phyloP scores from a whole-genome alignment of 1,140 invertebrate genomes.

The Calycopis cecrops region DNA sequence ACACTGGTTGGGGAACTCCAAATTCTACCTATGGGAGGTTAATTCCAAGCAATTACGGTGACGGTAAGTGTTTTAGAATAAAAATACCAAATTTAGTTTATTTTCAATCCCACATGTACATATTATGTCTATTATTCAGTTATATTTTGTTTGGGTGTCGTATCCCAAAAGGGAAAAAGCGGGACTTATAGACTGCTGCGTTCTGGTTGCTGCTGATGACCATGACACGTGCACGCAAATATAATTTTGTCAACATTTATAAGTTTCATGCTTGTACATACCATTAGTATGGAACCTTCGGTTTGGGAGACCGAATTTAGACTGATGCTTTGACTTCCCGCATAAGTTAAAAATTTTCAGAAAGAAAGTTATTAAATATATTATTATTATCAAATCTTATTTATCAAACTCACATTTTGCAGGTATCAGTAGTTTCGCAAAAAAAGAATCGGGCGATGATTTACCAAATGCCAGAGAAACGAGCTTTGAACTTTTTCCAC shows the following conservation, averaged over 20 bases:
- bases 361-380: too few relatives aligned
- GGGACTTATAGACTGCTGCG: too few relatives aligned
- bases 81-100: not conserved
- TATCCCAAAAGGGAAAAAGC: too few relatives aligned
- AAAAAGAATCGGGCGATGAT: not conserved
- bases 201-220: too few relatives aligned
- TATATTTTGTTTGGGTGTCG: too few relatives aligned
- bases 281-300: too few relatives aligned
- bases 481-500: not conserved
- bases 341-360: too few relatives aligned
- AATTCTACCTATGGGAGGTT: not conserved
- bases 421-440: not conserved
- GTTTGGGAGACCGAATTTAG: too few relatives aligned
- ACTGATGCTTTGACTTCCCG: too few relatives aligned
- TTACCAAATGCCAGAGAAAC: constrained; percentile 9
- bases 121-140: not conserved
- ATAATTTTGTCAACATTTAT: too few relatives aligned
- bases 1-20: constrained; percentile 14
- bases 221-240: too few relatives aligned
- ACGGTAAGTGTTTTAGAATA: not conserved
- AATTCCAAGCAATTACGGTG: not conserved
- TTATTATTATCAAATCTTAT: not conserved
- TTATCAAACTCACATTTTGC: not conserved
- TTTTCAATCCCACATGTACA: not conserved
- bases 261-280: too few relatives aligned